Evolutionary conservation across 2,797 vertebrate genomes (phyloP).

Genomic region (Anabacerthia variegaticeps): DNA sequence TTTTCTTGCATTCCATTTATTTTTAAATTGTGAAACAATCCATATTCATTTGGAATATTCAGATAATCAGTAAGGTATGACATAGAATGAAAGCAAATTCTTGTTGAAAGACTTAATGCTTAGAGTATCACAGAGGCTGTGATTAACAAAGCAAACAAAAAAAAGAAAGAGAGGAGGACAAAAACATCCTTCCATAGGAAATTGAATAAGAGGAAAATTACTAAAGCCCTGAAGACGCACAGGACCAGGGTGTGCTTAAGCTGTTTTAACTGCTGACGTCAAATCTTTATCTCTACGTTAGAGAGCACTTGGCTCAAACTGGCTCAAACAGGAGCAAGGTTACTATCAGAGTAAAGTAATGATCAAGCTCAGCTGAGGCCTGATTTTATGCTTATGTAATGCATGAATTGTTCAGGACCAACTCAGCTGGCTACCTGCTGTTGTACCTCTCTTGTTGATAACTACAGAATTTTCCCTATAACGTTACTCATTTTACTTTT

Average conservation of each 20-base stretch:
- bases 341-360: neutral
- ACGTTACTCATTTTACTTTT: neutral
- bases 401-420: neutral
- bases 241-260: neutral
- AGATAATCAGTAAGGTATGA: neutral
- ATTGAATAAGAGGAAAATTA: neutral
- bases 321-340: neutral
- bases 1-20: neutral
- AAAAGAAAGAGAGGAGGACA: neutral
- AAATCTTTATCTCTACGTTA: neutral
- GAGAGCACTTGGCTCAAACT: neutral
- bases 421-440: neutral
- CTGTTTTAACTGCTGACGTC: neutral
- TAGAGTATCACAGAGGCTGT: neutral
- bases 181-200: neutral
- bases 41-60: neutral
- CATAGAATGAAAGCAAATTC: neutral
- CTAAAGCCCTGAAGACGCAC: neutral
- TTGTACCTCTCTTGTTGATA: neutral
- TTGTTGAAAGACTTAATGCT: neutral
- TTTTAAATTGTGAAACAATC: neutral
- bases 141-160: neutral
- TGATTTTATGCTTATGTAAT: neutral
- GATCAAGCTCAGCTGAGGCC: neutral
- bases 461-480: neutral